These are phyloP conservation scores for Temnothorax ravouxi DNA, from an alignment of 2,888 invertebrate genomes.

Conservation along the genomic window DNA sequence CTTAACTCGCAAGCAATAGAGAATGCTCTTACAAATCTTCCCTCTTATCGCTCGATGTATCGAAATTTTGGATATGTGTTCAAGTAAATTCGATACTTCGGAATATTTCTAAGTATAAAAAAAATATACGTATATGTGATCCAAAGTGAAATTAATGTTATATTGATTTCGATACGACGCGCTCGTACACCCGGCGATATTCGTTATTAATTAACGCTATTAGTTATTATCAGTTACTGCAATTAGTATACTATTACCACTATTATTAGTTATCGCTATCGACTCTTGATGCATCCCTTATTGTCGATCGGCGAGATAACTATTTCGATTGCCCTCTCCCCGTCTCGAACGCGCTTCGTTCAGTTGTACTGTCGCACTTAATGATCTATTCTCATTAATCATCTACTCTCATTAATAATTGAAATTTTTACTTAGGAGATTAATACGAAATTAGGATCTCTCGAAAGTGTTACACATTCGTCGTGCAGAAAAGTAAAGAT, in stretches of 20 bases:
- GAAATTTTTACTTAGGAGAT: not conserved
- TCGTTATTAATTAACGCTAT: constrained; percentile 78
- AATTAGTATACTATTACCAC: constrained; percentile 76
- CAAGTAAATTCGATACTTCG: constrained; percentile 15
- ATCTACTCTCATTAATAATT: not conserved
- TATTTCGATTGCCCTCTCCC: constrained; percentile 72
- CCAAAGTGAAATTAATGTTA: constrained; percentile 23
- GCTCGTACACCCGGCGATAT: constrained; percentile 45
- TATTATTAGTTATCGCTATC: constrained; percentile 83
- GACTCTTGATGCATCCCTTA: constrained; percentile 78
- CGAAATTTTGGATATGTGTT: not conserved
- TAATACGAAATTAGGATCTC: constrained; percentile 18
- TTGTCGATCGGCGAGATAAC: constrained; percentile 77
- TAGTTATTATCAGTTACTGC: constrained; percentile 78
- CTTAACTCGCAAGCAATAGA: not conserved
- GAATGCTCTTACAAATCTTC: not conserved
- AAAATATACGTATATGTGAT: not conserved
- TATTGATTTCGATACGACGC: constrained; percentile 32
- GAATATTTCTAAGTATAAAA: constrained; percentile 1
- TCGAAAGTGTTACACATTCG: constrained; percentile 6
- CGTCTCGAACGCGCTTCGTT: constrained; percentile 59
- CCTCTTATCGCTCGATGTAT: constrained; percentile 17
- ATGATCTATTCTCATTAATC: not conserved
- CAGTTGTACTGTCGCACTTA: constrained; percentile 14
- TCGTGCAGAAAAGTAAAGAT: not conserved